Evolutionary conservation across 2,888 invertebrate genomes (phyloP).

Genomic region (Drosophila picticornis): DNA sequence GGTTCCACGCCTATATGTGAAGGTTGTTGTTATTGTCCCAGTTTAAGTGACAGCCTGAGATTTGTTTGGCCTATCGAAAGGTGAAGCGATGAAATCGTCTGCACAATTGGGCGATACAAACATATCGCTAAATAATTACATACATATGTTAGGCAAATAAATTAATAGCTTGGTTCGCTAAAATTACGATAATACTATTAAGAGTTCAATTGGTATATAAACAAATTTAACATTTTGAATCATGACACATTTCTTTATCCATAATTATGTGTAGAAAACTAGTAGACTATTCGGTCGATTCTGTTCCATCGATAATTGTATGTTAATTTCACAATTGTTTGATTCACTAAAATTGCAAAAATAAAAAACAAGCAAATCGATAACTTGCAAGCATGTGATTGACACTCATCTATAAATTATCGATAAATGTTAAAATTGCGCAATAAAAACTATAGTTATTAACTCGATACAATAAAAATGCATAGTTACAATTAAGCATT

Average conservation of each 20-base stretch:
- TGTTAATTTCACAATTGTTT: background rate
- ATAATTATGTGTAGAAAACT: background rate
- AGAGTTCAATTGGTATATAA: background rate
- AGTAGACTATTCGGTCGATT: background rate
- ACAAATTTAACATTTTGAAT: background rate
- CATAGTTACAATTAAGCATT: constrained; percentile 31
- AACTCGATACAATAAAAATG: background rate
- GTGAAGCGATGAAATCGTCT: background rate
- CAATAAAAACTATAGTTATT: background rate
- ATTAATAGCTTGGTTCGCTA: background rate
- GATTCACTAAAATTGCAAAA: background rate
- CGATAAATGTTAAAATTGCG: constrained; percentile 1
- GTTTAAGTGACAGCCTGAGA: constrained; percentile 1
- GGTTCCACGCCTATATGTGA: background rate
- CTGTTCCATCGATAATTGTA: background rate
- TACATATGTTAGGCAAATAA: background rate
- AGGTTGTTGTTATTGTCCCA: constrained; percentile 15
- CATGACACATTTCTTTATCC: background rate
- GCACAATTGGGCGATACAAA: background rate
- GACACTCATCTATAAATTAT: constrained; percentile 2
- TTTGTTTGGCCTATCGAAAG: constrained; percentile 6
- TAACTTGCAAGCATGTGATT: background rate
- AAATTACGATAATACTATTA: background rate
- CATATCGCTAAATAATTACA: background rate
- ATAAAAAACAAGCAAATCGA: background rate